Percentiles rank a stretch among this genome's conserved stretches.
Conservation (phyloP, 2,888 invertebrate species). For the Spodoptera picta region DNA sequence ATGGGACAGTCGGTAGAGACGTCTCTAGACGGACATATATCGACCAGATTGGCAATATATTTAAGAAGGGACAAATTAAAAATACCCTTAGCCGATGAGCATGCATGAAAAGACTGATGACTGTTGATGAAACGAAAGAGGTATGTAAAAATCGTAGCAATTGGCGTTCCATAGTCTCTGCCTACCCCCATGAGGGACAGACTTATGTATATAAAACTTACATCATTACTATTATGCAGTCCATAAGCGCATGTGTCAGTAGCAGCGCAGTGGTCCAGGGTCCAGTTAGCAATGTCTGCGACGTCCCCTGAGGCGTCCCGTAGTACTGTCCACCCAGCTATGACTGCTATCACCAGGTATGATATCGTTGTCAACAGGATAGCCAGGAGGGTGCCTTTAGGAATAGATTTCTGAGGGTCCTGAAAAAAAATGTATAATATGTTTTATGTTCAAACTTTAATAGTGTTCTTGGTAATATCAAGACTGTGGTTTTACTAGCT, state of each 20-base stretch:
- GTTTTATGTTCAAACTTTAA: not conserved
- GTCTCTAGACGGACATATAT: too few species aligned
- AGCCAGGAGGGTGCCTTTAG: slow-evolving; percentile 97
- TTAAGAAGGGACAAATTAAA: too few species aligned
- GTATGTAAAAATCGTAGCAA: too few species aligned
- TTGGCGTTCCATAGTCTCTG: too few species aligned
- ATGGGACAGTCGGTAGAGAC: too few species aligned
- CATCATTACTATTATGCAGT: slow-evolving; percentile 94
- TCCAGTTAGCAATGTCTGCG: slow-evolving; percentile 87
- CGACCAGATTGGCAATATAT: too few species aligned
- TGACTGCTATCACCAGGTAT: slow-evolving; percentile 95
- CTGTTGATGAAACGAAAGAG: too few species aligned
- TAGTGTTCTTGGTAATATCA: too few species aligned
- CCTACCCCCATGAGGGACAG: too few species aligned
- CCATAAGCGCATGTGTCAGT: slow-evolving; percentile 90
- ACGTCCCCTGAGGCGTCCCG: slow-evolving; percentile 94
- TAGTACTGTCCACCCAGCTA: slow-evolving; percentile 92
- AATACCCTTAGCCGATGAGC: too few species aligned
- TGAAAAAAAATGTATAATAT: slow-evolving; percentile 65
- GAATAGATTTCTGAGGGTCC: slow-evolving; percentile 96
- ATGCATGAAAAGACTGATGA: too few species aligned
- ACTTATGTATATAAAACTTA: slow-evolving; percentile 69
- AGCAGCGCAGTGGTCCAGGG: slow-evolving; percentile 86
- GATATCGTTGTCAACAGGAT: slow-evolving; percentile 95
- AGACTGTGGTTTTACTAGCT: too few species aligned